phyloP scores from a whole-genome alignment of 2,888 invertebrate species.

The Protodeltote pygarga region DNA sequence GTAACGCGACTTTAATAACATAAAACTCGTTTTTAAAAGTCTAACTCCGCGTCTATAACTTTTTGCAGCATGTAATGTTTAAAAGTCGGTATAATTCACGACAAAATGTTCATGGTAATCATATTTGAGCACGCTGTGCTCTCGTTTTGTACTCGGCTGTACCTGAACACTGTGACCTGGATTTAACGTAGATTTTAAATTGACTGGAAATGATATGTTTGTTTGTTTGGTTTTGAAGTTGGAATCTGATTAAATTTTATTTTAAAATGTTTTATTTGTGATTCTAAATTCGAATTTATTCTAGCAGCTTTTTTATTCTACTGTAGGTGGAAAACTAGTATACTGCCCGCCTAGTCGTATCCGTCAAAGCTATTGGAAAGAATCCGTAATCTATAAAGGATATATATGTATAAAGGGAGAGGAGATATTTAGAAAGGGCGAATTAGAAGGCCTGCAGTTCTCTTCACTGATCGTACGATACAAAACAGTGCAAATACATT shows the following conservation, averaged over 20 bases:
- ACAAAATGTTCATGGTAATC: conserved; percentile 57
- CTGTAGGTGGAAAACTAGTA: too few relatives aligned
- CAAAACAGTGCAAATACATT: too few relatives aligned
- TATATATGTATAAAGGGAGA: too few relatives aligned
- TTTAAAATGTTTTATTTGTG: too few relatives aligned
- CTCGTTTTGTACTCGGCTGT: conserved; percentile 52
- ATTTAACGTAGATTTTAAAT: conserved; percentile 44
- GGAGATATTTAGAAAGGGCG: too few relatives aligned
- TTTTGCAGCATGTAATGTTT: conserved; percentile 7
- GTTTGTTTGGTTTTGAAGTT: conserved; percentile 14
- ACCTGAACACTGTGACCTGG: conserved; percentile 55
- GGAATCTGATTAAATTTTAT: conserved; percentile 8
- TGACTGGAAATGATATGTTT: conserved; percentile 45
- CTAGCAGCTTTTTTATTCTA: too few relatives aligned
- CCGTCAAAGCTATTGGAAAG: too few relatives aligned
- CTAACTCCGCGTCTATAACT: conserved; percentile 5
- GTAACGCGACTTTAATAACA: conserved; percentile 31
- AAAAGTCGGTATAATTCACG: conserved; percentile 44
- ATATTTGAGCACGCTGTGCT: conserved; percentile 56
- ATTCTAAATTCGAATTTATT: too few relatives aligned
- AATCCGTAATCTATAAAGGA: too few relatives aligned
- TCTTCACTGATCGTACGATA: too few relatives aligned
- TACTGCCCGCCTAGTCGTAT: too few relatives aligned
- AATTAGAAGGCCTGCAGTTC: too few relatives aligned
- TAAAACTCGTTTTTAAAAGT: conserved; percentile 34